Evolutionary conservation across 2,113 vertebrate species (phyloP).

Genomic region (Sceloporus tristichus): DNA sequence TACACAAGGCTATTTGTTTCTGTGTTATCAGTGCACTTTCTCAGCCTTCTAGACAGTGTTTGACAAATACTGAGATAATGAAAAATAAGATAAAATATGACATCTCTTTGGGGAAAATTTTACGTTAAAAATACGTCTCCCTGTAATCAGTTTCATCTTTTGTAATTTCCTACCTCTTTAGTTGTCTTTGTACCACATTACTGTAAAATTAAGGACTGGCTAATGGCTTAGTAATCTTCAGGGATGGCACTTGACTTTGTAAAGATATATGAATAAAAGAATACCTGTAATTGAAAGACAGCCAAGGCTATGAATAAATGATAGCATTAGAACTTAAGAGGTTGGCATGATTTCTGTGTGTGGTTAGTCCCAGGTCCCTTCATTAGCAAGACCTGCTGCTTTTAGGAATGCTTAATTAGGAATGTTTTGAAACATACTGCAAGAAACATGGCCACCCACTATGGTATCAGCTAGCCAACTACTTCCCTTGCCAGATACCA

Average conservation of each 20-base stretch:
- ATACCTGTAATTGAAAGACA: background rate
- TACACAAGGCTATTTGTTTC: too few species aligned
- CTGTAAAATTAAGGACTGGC: too few species aligned
- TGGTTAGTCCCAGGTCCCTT: background rate
- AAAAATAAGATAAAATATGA: too few species aligned
- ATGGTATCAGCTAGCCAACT: constrained; percentile 8
- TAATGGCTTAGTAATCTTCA: background rate
- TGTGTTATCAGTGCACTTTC: too few species aligned
- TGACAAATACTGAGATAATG: too few species aligned
- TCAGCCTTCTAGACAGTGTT: too few species aligned
- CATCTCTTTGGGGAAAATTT: too few species aligned
- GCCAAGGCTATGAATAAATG: background rate
- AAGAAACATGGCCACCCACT: constrained; percentile 24
- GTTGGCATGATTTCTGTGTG: background rate
- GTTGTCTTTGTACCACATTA: too few species aligned
- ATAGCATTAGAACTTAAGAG: background rate
- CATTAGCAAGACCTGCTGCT: constrained; percentile 8
- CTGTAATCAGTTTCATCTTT: too few species aligned
- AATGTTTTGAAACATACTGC: constrained; percentile 13
- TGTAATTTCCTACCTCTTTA: too few species aligned
- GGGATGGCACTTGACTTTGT: background rate
- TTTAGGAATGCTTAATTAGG: constrained; percentile 18
- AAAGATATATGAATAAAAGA: background rate
- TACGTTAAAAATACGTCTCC: too few species aligned
- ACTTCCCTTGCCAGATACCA: constrained; percentile 5